These are phyloP conservation scores for Tursiops truncatus DNA, from an alignment of 2,113 vertebrate species.

Conservation along the genomic window DNA sequence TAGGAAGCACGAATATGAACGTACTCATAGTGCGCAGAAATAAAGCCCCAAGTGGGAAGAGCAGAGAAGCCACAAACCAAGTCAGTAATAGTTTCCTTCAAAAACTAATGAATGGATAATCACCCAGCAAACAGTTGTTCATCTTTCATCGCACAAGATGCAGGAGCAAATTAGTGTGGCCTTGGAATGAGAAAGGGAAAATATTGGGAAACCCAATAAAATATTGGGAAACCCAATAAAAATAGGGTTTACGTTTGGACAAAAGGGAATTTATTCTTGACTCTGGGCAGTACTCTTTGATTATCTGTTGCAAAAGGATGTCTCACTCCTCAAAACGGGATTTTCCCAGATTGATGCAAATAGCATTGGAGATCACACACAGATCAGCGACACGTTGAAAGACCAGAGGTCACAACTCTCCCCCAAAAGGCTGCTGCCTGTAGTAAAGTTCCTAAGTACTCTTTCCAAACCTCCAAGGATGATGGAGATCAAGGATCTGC, in stretches of 20 bases:
- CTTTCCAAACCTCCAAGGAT: not conserved
- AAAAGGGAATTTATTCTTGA: not conserved
- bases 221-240: not conserved
- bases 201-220: too few relatives aligned
- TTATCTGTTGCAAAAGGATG: not conserved
- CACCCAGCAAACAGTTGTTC: not conserved
- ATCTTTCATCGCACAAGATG: too few relatives aligned
- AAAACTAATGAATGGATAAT: rapidly evolving
- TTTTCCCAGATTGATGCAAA: not conserved
- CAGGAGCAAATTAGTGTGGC: not conserved
- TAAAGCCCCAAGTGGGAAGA: not conserved
- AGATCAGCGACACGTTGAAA: not conserved
- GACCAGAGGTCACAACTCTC: not conserved
- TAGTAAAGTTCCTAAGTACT: not conserved
- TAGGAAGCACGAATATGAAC: not conserved
- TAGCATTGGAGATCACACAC: not conserved
- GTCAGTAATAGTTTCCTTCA: not conserved
- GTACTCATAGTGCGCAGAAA: not conserved
- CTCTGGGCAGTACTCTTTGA: not conserved
- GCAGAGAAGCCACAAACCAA: not conserved
- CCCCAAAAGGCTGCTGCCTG: not conserved
- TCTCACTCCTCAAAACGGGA: not conserved
- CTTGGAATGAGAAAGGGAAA: not conserved
- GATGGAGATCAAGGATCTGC: too few relatives aligned
- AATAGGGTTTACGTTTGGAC: not conserved